These are phyloP conservation scores for Pantala flavescens DNA, from an alignment of 1,140 invertebrate species.

Conservation along the genomic window DNA sequence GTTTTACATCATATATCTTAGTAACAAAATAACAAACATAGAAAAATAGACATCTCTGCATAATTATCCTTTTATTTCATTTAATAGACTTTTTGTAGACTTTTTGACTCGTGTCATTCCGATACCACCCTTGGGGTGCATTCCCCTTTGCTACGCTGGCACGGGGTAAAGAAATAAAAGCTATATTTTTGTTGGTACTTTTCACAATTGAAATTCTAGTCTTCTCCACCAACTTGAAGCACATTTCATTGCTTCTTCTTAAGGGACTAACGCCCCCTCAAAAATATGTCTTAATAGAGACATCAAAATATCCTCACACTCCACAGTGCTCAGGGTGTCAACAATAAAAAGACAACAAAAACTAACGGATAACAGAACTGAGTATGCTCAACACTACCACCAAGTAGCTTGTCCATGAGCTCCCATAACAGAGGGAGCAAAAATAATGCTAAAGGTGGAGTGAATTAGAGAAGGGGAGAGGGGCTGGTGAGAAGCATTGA, in stretches of 20 bases:
- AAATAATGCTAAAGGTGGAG: background rate
- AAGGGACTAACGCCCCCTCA: background rate
- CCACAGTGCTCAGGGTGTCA: background rate
- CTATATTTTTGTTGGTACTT: conserved; percentile 6
- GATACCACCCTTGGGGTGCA: background rate
- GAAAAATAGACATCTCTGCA: conserved; percentile 19
- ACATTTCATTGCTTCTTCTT: background rate
- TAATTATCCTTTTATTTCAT: conserved; percentile 4
- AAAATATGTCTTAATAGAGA: background rate
- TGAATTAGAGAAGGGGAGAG: background rate
- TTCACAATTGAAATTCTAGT: background rate
- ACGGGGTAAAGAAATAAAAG: background rate
- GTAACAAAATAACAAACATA: conserved; percentile 20
- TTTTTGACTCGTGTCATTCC: conserved; percentile 1
- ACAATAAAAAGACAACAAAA: background rate
- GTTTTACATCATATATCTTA: conserved; percentile 19
- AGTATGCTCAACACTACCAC: background rate
- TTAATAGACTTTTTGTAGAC: conserved; percentile 1
- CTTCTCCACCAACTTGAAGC: background rate
- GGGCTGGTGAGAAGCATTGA: background rate
- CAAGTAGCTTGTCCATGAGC: background rate
- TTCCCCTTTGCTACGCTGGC: background rate
- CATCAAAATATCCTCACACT: background rate
- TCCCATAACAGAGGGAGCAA: background rate
- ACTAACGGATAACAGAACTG: background rate